Evolutionary conservation across 1,140 invertebrate species (phyloP).

Genomic region (Microplitis mediator): DNA sequence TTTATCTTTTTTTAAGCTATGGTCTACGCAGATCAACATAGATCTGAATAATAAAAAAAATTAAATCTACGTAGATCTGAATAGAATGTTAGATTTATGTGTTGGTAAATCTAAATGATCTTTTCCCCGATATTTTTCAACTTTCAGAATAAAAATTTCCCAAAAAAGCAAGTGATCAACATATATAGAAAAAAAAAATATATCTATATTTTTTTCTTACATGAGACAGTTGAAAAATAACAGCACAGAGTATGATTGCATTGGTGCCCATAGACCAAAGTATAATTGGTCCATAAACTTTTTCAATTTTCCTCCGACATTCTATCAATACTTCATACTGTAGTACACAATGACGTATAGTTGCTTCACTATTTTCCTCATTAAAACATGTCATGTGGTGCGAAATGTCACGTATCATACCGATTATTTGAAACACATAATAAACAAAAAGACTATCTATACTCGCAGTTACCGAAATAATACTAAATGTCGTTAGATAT

Average conservation of each 20-base stretch:
- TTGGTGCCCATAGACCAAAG: conserved; percentile 2
- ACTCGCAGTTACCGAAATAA: not conserved
- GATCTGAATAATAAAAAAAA: no score
- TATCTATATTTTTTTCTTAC: not conserved
- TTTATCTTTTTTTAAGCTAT: no score
- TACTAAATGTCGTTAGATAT: not conserved
- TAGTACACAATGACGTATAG: not conserved
- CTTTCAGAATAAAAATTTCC: no score
- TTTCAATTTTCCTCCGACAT: not conserved
- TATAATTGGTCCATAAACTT: conserved; percentile 16
- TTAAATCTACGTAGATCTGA: no score
- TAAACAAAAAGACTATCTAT: not conserved
- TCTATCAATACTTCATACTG: not conserved
- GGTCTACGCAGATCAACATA: no score
- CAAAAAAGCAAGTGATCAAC: no score
- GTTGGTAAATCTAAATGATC: no score
- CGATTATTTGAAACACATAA: conserved; percentile 8
- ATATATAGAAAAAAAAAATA: not conserved
- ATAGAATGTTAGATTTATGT: no score
- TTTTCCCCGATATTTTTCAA: no score
- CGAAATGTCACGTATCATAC: not conserved
- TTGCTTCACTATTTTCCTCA: not conserved
- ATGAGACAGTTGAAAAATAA: conserved; percentile 17
- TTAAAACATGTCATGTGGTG: not conserved
- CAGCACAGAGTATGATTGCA: conserved; percentile 14